Evolutionary conservation across 2,888 invertebrate genomes (phyloP), one percentile per base, ranked within the genome.

Genomic region (Euphydryas editha): DNA sequence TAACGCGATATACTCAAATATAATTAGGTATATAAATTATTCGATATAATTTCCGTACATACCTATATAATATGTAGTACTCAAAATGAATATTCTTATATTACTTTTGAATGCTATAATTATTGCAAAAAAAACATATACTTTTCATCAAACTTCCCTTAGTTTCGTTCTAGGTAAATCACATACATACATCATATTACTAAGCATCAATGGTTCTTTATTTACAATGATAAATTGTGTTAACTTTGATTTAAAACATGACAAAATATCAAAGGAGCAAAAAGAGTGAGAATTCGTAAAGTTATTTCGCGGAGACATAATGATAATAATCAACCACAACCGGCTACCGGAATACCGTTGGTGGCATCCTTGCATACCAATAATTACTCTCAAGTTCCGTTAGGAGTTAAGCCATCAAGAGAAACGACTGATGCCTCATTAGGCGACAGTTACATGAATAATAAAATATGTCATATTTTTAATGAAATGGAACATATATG

Each of bases 281-380:
- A 51, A 51, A 51, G 36, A 54, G n/a, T 11, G n/a, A n/a, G 17
- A 24, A 18, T 4, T 47, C 39, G 62, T 64, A 64, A 59, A 67
- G 37, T 56, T 15, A 49, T 67, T 62, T 62, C 30, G 55, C 18
- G 57, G 44, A 44, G 37, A 46, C 44, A 30, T 37, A 59, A 59
- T 67, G 59, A 55, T 51, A 55, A 62, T 62, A 59, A 62, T 67
- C 54, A 55, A 18, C 5, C 37, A 54, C 39, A 62, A 62, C 67
- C 67, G 47, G 54, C 62, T 62, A 59, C 66, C 8, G 64, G 37
- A n/a, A 55, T 67, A 59, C 67, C 67, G 67, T 62, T 67, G 42
- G 62, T 62, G 59, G 39, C 62, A 67, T 59, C 55, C 61, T 57
- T 61, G 55, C 64, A 47, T 59, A 47, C 61, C 51, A 46, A 54